Conservation (phyloP, 2,797 vertebrate species). For the Pygocentrus nattereri region DNA sequence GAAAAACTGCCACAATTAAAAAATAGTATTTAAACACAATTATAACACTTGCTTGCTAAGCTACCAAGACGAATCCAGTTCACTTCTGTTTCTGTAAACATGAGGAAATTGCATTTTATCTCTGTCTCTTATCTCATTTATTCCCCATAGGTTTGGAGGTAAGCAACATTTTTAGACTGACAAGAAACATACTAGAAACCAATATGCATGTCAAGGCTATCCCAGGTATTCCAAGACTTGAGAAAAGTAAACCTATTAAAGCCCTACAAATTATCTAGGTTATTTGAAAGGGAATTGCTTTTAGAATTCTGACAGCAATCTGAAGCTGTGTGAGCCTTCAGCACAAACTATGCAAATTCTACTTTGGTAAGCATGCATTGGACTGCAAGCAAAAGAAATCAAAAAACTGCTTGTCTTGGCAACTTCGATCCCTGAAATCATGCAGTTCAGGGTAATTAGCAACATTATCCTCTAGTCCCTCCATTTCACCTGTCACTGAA, state of each 20-base stretch:
- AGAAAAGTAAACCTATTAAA: not conserved
- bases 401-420: too few relatives aligned
- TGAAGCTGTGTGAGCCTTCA: not conserved
- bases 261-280: not conserved
- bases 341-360: not conserved
- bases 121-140: too few relatives aligned
- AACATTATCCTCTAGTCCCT: too few relatives aligned
- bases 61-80: too few relatives aligned
- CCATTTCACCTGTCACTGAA: too few relatives aligned
- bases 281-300: not conserved
- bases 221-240: slow-evolving; percentile 13
- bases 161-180: slow-evolving; percentile 16
- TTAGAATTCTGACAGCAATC: not conserved
- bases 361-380: too few relatives aligned
- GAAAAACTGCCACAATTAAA: not conserved
- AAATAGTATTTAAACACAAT: not conserved
- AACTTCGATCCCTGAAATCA: too few relatives aligned
- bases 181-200: slow-evolving; percentile 24
- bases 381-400: too few relatives aligned
- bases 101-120: not conserved
- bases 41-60: too few relatives aligned
- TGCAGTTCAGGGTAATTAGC: too few relatives aligned
- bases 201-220: slow-evolving; percentile 14
- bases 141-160: not conserved
- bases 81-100: too few relatives aligned